Evolutionary conservation across 2,888 invertebrate genomes (phyloP).

Genomic region (Ochlodes sylvanus): DNA sequence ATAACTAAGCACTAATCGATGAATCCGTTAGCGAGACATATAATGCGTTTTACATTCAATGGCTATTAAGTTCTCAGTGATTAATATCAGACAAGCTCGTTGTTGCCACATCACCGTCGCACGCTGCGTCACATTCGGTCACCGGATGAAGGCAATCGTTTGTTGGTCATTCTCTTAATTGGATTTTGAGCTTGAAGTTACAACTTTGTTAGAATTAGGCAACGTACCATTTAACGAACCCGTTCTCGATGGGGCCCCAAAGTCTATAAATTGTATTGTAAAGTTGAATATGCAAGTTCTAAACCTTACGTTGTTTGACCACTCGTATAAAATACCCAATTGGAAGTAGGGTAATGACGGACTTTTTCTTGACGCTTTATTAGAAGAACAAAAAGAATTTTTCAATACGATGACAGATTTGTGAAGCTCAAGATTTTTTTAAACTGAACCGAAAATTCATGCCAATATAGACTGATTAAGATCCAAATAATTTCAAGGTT

Average conservation of each 20-base stretch:
- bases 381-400: neutral
- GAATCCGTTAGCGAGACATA: constrained; percentile 13
- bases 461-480: no score
- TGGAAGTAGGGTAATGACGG: neutral
- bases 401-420: neutral
- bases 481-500: no score
- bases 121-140: constrained; percentile 17
- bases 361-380: neutral
- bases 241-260: neutral
- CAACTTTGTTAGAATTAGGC: constrained; percentile 22
- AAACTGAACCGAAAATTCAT: no score
- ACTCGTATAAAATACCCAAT: neutral
- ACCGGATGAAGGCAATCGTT: constrained; percentile 32
- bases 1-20: constrained; percentile 27
- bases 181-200: constrained; percentile 17
- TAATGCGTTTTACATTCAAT: constrained; percentile 24
- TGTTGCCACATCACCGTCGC: constrained; percentile 9
- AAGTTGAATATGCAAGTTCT: neutral
- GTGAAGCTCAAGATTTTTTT: neutral
- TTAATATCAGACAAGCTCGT: constrained; percentile 30
- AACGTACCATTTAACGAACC: constrained; percentile 8
- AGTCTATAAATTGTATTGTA: neutral
- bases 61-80: constrained; percentile 28
- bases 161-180: constrained; percentile 33
- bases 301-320: neutral